Base-by-base conservation (phyloP, 1,140 invertebrate genomes). In the Magallana ariakensis region DNA sequence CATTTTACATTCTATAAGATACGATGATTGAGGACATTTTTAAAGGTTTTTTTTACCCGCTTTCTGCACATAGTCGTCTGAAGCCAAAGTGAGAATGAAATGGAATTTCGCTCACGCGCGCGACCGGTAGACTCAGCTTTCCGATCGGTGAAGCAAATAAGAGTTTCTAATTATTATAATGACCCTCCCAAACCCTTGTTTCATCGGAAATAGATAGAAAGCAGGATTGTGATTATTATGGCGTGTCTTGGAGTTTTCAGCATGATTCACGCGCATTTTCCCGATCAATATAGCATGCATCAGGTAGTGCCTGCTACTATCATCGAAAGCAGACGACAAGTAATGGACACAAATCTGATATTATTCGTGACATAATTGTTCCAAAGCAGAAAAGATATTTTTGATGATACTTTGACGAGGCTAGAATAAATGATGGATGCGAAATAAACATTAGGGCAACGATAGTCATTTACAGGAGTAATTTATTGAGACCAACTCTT, bases 321-420 rank as follows among this genome's bases (percentile, higher is more conserved):
- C 66, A 75, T 75, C 66, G 66, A 75, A 75, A 75, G 66, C 66
- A 75, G 66, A 75, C 22, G 66, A 75, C 66, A 75, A 75, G 66
- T 75, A 75, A 75, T 75, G 66, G 66, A 75, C 66, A 19, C 66
- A 75, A 75, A 75, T 75, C 66, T 75, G 66, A 75, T 75, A 75
- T 75, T 75, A 75, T 75, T 75, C 66, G 66, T 75, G 66, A 75
- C 66, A 75, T 75, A 75, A 75, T 75, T 75, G 66, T 75, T 75
- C 66, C 33, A 75, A 75, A 75, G 66, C 66, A 75, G 22, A 75
- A 75, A 75, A 75, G 66, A 75, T 75, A 46, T 75, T 75, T 75
- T 75, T 75, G 66, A 75, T 75, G 66, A 75, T 75, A 75, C 66
- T 75, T 26, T 75, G 66, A 75, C 66, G 66, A 75, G 66, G 66